These are phyloP conservation scores for Beaufortia kweichowensis DNA, from an alignment of 2,113 vertebrate species.

Conservation along the genomic window DNA sequence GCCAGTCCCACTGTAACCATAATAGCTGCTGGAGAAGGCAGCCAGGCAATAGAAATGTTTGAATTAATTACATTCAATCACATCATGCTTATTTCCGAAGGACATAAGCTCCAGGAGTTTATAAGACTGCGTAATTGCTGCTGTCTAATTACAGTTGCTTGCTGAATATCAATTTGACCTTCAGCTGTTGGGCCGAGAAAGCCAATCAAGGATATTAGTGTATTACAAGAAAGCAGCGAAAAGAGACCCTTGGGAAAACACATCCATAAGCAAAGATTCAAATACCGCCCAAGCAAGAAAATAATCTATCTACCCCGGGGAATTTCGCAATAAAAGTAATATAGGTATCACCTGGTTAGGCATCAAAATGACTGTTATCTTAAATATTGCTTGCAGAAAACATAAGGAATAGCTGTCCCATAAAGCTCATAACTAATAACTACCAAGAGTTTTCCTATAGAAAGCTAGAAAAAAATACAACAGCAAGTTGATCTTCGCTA, in stretches of 20 bases:
- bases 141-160: slow-evolving; percentile 82
- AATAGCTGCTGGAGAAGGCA: slow-evolving; percentile 14
- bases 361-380: not conserved
- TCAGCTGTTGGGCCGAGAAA: slow-evolving; percentile 84
- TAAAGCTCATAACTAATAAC: too few species aligned
- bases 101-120: slow-evolving; percentile 69
- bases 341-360: slow-evolving; percentile 60
- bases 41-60: slow-evolving; percentile 42
- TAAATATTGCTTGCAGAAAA: not conserved
- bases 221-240: slow-evolving; percentile 78
- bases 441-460: not conserved
- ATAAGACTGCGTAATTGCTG: slow-evolving; percentile 76
- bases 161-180: slow-evolving; percentile 90
- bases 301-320: slow-evolving; percentile 69
- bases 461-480: not conserved
- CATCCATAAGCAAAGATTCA: slow-evolving; percentile 76
- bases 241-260: slow-evolving; percentile 82
- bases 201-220: slow-evolving; percentile 87
- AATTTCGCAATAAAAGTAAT: slow-evolving; percentile 67
- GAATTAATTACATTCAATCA: slow-evolving; percentile 76
- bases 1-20: slow-evolving; percentile 20
- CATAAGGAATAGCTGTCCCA: too few species aligned
- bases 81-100: slow-evolving; percentile 67
- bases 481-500: not conserved
- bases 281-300: slow-evolving; percentile 73